phyloP scores from a whole-genome alignment of 2,113 vertebrate species.

The Hippocampus comes region DNA sequence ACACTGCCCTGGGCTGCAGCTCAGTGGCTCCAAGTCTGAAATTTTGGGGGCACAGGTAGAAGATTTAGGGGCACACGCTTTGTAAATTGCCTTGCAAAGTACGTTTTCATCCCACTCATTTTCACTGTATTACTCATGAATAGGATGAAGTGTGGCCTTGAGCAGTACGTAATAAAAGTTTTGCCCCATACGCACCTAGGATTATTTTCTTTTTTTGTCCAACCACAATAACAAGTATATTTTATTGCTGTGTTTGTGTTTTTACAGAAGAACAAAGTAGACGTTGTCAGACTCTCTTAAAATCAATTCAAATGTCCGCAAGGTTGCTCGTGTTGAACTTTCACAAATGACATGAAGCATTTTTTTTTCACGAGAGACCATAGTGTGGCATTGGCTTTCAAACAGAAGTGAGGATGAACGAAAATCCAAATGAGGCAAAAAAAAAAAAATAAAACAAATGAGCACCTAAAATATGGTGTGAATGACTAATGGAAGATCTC shows the following conservation, averaged over 20 bases:
- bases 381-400: not conserved
- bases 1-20: not conserved
- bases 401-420: not conserved
- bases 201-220: not conserved
- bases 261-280: not conserved
- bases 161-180: not conserved
- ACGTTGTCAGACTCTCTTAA: not conserved
- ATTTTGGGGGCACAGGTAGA: too few species aligned
- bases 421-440: too few species aligned
- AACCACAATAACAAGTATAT: not conserved
- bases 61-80: too few species aligned
- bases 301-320: not conserved
- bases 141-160: not conserved
- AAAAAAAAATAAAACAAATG: slow-evolving; percentile 3
- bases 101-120: too few species aligned
- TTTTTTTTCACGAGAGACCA: not conserved
- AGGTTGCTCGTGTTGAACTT: not conserved
- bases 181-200: not conserved
- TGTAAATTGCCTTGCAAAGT: too few species aligned
- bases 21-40: too few species aligned
- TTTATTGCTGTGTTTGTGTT: not conserved
- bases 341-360: not conserved
- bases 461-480: not conserved
- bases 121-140: too few species aligned
- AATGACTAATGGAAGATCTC: not conserved